Evolutionary conservation across 2,113 vertebrate genomes (phyloP), one percentile per base, ranked within the genome.

Genomic region (Actenoides hombroni): DNA sequence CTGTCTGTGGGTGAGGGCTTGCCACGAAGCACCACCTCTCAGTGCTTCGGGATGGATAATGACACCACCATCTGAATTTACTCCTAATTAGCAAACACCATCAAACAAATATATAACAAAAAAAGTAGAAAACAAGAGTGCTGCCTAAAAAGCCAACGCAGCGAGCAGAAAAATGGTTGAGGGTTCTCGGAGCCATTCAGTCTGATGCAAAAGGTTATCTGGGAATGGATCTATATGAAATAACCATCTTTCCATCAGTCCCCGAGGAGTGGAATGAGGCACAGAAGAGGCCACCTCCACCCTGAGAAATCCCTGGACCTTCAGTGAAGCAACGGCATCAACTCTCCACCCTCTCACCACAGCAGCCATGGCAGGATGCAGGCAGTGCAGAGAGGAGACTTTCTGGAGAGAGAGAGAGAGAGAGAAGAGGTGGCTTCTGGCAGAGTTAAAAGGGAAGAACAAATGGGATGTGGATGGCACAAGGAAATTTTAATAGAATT

Each of bases 401-500:
- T 65, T 35, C n/a, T n/a, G 49, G 57, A 76, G 71, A 80, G 37
- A 23, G n/a, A n/a, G 37, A 40, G 57, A 76, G 70, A 80, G 37
- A 23, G 37, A 40, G 42, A 46, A 49, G 33, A 70, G n/a, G 60
- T 37, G 56, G 29, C 29, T 79, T n/a, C n/a, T 44, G 95, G 44
- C 48, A 40, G 67, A 29, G 31, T 49, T 49, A 54, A 80, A 74
- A 82, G 42, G 51, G 26, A 90, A 63, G 18, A 91, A 60, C 13
- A 86, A 95, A 74, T 0, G 3, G 84, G 40, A 79, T 35, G 8
- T 12, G 29, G 46, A 82, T 26, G 48, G 61, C 40, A 61, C 15
- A 60, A 79, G 57, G 28, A 84, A 84, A 80, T 63, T 64, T 56
- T 64, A 73, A 91, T 25, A 75, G 65, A 89, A 92, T 95, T 88